Conservation (phyloP, 1,140 invertebrate species). For the Platyscapa corneri region DNA sequence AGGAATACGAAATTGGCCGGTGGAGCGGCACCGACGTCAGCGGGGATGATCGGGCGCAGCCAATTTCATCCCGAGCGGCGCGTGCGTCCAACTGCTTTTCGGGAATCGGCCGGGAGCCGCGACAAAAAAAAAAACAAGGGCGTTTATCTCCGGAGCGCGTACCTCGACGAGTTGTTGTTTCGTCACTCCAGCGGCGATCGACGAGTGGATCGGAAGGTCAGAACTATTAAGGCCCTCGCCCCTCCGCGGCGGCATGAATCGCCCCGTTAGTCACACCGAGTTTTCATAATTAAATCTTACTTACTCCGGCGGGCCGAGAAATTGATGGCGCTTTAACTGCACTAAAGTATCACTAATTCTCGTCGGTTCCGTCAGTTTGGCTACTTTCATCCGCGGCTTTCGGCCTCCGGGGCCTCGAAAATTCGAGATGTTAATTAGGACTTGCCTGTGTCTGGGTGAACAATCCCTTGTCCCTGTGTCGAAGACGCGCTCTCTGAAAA, state of each 20-base stretch:
- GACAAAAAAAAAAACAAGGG: not conserved
- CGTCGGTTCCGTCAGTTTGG: conserved; percentile 3
- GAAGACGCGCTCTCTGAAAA: conserved; percentile 59
- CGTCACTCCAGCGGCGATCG: conserved; percentile 59
- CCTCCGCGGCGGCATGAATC: conserved; percentile 68
- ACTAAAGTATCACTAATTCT: conserved; percentile 38
- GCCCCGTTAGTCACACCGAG: conserved; percentile 71
- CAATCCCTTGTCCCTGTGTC: conserved; percentile 61
- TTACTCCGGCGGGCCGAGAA: conserved; percentile 31
- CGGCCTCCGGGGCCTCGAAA: no score
- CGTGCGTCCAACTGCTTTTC: not conserved
- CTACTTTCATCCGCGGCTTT: no score
- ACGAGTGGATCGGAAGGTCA: conserved; percentile 65
- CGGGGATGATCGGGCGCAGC: not conserved
- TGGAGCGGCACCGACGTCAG: no score
- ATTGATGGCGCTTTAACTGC: conserved; percentile 29
- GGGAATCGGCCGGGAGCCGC: not conserved
- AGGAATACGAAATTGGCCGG: no score
- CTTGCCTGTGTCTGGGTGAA: conserved; percentile 63
- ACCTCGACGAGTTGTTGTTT: conserved; percentile 64
- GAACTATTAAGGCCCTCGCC: conserved; percentile 71
- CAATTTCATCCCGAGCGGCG: not conserved
- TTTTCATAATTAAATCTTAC: conserved; percentile 62
- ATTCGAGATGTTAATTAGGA: no score
- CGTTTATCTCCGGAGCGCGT: conserved; percentile 58